phyloP scores from a whole-genome alignment of 2,797 vertebrate genomes.

The Emys orbicularis region DNA sequence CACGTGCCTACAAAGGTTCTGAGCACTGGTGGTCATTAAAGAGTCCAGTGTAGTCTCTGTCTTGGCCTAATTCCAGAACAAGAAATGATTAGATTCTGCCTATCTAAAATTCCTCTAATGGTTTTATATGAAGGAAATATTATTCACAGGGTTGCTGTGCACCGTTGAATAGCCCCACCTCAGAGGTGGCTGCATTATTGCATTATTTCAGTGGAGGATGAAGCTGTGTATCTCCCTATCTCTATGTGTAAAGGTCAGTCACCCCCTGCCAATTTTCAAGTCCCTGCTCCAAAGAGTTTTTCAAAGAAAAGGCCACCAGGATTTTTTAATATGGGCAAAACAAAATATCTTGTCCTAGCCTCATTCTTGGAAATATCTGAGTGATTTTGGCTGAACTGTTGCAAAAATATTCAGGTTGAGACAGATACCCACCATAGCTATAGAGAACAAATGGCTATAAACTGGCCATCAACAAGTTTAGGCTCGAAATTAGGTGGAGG shows the following conservation, averaged over 20 bases:
- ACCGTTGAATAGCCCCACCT: not conserved
- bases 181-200: not conserved
- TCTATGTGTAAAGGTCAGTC: not conserved
- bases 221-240: not conserved
- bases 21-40: not conserved
- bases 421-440: not conserved
- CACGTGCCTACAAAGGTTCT: not conserved
- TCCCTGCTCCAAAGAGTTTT: not conserved
- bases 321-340: not conserved
- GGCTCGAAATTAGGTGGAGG: too few species aligned
- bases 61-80: not conserved
- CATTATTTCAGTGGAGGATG: not conserved
- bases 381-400: not conserved
- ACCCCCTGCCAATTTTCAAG: not conserved
- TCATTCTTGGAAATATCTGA: not conserved
- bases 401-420: not conserved
- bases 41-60: not conserved
- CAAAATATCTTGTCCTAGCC: not conserved
- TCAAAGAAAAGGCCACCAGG: not conserved
- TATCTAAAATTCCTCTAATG: not conserved
- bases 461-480: too few species aligned
- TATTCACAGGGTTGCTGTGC: not conserved
- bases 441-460: too few species aligned
- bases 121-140: not conserved
- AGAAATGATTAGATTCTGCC: not conserved